Percentiles rank a stretch among this genome's conserved stretches.
Conservation (phyloP, 2,797 vertebrate genomes). For the Urosaurus nigricauda region DNA sequence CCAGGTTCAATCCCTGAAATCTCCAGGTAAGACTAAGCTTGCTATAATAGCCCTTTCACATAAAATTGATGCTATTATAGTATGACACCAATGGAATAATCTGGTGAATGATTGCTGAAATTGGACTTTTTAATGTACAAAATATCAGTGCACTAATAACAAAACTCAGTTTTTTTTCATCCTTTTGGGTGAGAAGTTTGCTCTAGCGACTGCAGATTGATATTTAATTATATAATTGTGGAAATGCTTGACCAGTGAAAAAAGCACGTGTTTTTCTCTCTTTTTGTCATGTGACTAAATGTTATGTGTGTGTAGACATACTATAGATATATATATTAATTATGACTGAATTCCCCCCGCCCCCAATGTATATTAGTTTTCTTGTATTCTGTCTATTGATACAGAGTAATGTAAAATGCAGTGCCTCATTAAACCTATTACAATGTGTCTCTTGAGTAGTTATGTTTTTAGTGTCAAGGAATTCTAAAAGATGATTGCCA, state of each 20-base stretch:
- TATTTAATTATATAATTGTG: conserved; percentile 3
- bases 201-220: conserved; percentile 56
- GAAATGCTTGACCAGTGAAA: conserved; percentile 52
- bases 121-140: conserved; percentile 40
- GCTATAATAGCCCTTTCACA: not conserved
- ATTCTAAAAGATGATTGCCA: conserved; percentile 20
- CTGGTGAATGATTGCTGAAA: conserved; percentile 42
- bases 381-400: conserved; percentile 68
- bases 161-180: conserved; percentile 63
- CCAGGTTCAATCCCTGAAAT: not conserved
- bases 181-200: conserved; percentile 41
- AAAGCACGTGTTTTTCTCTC: conserved; percentile 47
- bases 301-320: conserved; percentile 11
- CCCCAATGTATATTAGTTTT: conserved; percentile 74
- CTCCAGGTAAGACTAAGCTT: not conserved
- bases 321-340: conserved; percentile 23
- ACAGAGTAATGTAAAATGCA: conserved; percentile 62
- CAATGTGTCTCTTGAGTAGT: conserved; percentile 30
- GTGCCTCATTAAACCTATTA: conserved; percentile 67
- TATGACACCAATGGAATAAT: conserved; percentile 30
- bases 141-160: conserved; percentile 53
- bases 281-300: conserved; percentile 70
- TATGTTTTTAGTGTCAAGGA: conserved; percentile 26
- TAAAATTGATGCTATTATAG: not conserved
- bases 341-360: conserved; percentile 33